Percentiles rank a stretch among this genome's conserved stretches.
Conservation (phyloP, 2,113 vertebrate species). For the Ochotona princeps region DNA sequence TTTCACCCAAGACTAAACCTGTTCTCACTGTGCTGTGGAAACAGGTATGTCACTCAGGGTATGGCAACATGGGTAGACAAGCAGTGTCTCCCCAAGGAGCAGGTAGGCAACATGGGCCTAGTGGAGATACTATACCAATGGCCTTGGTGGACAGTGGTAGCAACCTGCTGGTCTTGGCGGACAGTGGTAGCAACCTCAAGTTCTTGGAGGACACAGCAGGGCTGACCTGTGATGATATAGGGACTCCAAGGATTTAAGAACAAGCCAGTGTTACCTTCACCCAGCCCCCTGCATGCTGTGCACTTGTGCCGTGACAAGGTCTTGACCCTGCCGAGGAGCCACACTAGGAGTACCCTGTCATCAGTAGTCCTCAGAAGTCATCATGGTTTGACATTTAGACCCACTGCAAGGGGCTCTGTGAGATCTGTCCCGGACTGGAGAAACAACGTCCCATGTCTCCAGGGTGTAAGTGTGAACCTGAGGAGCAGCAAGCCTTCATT, state of each 20-base stretch:
- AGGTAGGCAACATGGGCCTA: conserved; percentile 92
- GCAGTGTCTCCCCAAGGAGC: conserved; percentile 93
- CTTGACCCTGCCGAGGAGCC: conserved; percentile 92
- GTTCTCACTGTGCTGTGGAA: conserved; percentile 95
- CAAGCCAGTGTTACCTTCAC: conserved; percentile 94
- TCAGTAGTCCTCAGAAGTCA: conserved; percentile 93
- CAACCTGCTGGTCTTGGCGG: conserved; percentile 93
- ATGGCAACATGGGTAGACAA: conserved; percentile 93
- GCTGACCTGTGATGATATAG: conserved; percentile 93
- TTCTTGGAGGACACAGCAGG: conserved; percentile 95
- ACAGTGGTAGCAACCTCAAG: conserved; percentile 92
- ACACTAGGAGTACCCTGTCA: conserved; percentile 95
- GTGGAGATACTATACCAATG: conserved; percentile 95
- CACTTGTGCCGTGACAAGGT: conserved; percentile 95
- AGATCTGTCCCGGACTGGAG: conserved; percentile 94
- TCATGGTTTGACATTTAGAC: conserved; percentile 96
- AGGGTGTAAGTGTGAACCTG: conserved; percentile 94
- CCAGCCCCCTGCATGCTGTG: conserved; percentile 92
- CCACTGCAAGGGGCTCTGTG: conserved; percentile 95
- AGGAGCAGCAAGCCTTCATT: conserved; percentile 95
- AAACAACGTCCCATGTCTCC: conserved; percentile 94
- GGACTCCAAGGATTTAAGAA: conserved; percentile 93
- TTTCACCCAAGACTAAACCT: conserved; percentile 96
- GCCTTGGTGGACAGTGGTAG: conserved; percentile 90
- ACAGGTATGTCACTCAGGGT: conserved; percentile 92